Evolutionary conservation across 2,797 vertebrate genomes (phyloP).

Genomic region (Ciconia nigra): DNA sequence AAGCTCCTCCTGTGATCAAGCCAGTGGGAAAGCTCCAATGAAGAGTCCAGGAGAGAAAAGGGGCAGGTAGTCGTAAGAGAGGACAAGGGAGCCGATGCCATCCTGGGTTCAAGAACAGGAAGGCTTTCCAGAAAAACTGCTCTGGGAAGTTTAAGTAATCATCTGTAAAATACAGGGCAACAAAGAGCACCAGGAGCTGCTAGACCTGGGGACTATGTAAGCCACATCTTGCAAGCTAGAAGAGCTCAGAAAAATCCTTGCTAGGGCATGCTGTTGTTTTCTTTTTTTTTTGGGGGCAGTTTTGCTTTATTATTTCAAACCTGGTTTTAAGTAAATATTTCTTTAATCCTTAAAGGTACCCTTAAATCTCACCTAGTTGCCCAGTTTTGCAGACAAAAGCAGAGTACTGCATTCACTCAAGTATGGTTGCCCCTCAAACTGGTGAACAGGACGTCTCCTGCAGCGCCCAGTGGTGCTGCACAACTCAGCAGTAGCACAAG

Average conservation of each 20-base stretch:
- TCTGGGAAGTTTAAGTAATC: not conserved
- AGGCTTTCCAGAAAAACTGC: not conserved
- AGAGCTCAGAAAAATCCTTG: not conserved
- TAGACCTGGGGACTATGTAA: not conserved
- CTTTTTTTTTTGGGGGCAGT: not conserved
- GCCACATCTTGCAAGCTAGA: not conserved
- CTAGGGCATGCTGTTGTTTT: not conserved
- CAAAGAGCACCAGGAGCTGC: not conserved
- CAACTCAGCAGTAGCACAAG: not conserved
- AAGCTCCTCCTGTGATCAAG: not conserved
- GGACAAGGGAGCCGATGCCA: not conserved
- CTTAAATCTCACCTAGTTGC: not conserved
- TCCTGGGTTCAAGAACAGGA: rapidly evolving
- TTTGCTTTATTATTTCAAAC: not conserved
- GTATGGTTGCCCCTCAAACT: not conserved
- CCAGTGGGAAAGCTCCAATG: not conserved
- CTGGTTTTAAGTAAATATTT: not conserved
- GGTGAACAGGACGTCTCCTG: not conserved
- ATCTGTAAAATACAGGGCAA: not conserved
- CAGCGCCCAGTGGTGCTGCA: not conserved
- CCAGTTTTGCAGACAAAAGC: not conserved
- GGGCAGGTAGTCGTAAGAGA: not conserved
- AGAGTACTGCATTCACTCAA: not conserved
- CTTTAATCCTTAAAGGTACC: not conserved
- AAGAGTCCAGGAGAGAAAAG: not conserved